Evolutionary conservation across 2,797 vertebrate genomes (phyloP).

Genomic region (Eurystomus glaucurus): DNA sequence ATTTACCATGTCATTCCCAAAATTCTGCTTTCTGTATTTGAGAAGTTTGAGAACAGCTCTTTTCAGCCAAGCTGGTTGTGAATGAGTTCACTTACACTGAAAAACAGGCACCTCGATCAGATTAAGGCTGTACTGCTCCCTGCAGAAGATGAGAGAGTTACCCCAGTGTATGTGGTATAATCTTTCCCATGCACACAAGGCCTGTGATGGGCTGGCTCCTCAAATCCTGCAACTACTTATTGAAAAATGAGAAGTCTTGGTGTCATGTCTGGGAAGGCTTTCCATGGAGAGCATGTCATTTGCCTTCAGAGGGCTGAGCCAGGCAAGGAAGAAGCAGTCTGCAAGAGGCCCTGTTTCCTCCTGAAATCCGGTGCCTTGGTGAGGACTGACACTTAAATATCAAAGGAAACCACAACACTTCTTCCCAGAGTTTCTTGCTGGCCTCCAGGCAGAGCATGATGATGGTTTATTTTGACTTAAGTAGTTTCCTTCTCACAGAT

Average conservation of each 20-base stretch:
- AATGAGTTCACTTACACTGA: not conserved
- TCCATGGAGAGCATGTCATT: not conserved
- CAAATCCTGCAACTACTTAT: not conserved
- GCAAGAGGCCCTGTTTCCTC: not conserved
- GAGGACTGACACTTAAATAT: not conserved
- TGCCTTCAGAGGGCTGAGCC: not conserved
- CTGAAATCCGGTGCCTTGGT: not conserved
- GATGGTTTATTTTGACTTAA: not conserved
- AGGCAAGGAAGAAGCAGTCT: not conserved
- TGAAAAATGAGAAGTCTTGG: not conserved
- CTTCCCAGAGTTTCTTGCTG: not conserved
- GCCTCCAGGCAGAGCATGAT: not conserved
- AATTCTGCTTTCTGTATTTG: not conserved
- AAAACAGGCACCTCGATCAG: not conserved
- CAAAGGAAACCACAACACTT: not conserved
- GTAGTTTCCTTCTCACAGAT: not conserved
- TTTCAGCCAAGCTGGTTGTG: not conserved
- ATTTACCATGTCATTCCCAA: fast-evolving
- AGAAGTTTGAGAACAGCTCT: not conserved
- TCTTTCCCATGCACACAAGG: not conserved
- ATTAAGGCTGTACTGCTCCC: not conserved
- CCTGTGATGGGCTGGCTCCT: not conserved
- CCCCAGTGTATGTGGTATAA: not conserved
- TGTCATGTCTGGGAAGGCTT: not conserved
- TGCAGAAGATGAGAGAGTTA: not conserved